Evolutionary conservation across 2,797 vertebrate species (phyloP).

Genomic region (Anableps anableps): DNA sequence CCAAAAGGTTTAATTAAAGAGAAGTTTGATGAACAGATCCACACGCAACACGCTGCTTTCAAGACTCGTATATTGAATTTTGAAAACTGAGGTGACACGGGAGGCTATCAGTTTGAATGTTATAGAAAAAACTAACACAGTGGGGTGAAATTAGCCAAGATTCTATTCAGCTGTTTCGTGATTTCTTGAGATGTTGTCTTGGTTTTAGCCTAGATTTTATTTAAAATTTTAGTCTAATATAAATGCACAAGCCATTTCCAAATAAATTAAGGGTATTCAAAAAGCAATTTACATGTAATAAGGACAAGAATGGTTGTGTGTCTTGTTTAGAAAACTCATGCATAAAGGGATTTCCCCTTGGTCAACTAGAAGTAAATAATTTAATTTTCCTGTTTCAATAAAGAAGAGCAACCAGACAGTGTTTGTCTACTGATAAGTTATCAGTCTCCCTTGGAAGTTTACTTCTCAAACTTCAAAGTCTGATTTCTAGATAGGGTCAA

Average conservation of each 20-base stretch:
- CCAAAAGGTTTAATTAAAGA: constrained; percentile 2
- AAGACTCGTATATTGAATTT: not conserved
- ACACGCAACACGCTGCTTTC: not conserved
- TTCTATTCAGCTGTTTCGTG: not conserved
- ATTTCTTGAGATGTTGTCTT: not conserved
- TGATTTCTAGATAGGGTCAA: not conserved
- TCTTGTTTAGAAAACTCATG: not conserved
- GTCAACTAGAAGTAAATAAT: not conserved
- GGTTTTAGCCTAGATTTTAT: not conserved
- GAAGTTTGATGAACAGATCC: constrained; percentile 2
- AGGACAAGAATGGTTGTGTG: not conserved
- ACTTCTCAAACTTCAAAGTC: not conserved
- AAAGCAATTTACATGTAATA: not conserved
- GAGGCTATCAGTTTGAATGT: not conserved
- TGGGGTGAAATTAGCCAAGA: not conserved
- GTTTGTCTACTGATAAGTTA: not conserved
- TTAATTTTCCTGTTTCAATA: not conserved
- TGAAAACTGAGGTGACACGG: constrained; percentile 7
- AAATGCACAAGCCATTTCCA: too few species aligned
- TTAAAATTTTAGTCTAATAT: too few species aligned
- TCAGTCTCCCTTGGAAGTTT: not conserved
- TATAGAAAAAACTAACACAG: not conserved
- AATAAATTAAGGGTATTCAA: too few species aligned
- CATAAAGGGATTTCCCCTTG: not conserved
- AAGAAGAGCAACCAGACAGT: not conserved